Evolutionary conservation across 2,888 invertebrate species (phyloP).

Genomic region (Caradrina kadenii): DNA sequence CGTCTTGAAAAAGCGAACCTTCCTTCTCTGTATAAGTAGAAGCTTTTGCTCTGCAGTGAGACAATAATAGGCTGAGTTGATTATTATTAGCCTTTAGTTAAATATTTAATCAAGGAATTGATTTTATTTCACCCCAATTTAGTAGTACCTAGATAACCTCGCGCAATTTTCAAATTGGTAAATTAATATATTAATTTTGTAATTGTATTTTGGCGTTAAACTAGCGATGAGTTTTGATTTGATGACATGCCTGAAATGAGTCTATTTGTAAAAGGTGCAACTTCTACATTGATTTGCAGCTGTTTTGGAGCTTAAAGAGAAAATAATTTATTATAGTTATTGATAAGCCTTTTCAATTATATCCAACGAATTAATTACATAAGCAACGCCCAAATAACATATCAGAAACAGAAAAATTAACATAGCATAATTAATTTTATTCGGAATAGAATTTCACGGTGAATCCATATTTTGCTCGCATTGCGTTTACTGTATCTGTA

Average conservation of each 20-base stretch:
- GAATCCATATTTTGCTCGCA: slow-evolving; percentile 75
- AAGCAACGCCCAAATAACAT: background rate
- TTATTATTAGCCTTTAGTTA: no score
- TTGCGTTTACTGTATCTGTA: slow-evolving; percentile 74
- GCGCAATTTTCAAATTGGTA: no score
- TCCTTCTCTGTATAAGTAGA: no score
- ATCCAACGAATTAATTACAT: background rate
- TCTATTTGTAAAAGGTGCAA: background rate
- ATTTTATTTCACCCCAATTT: background rate
- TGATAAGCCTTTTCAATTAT: no score
- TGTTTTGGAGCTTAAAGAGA: no score
- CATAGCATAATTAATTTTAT: slow-evolving; percentile 1
- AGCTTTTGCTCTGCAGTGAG: no score
- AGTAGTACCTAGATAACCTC: no score
- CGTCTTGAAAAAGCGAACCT: no score
- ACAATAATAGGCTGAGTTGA: no score
- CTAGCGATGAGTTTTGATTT: background rate
- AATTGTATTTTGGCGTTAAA: background rate
- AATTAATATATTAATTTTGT: no score
- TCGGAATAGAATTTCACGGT: slow-evolving; percentile 45
- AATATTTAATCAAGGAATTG: background rate
- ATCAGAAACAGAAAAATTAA: background rate
- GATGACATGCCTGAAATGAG: background rate
- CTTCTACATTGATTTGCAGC: no score
- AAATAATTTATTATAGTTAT: no score